Evolutionary conservation across 2,888 invertebrate genomes (phyloP), one percentile per base, ranked within the genome.

Genomic region (Drosophila anomalata): DNA sequence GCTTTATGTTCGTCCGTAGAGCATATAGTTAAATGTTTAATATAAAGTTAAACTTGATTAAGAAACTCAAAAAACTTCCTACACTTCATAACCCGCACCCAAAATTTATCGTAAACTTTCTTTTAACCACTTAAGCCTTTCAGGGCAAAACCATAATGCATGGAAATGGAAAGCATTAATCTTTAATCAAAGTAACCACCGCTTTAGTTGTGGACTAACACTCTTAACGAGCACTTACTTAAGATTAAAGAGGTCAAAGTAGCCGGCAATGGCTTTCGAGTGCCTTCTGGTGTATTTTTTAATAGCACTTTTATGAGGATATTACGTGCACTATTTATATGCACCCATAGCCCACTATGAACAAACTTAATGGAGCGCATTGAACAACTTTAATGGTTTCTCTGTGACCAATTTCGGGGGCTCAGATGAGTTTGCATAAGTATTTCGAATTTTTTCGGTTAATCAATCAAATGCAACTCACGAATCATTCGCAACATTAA

Each of bases 301-400:
- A 71, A 73, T 78, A 55, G 5, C 17, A 53, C 46, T 75, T 82
- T 87, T 74, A 82, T 75, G 67, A 22, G 41, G 50, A 42, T 66
- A 63, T 78, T 68, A 68, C 65, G 63, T 69, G 53, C 62, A 60
- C 60, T 61, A 36, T 61, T 42, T 61, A 46, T 59, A 47, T 62
- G 53, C 39, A 53, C 29, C 57, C 26, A 50, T 12, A 53, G 29
- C 59, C 20, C 46, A 11, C 22, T 12, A 69, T 68, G 50, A 55
- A 54, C 46, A 46, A 31, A 60, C 52, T 65, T 65, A 36, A 79
- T 62, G 57, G 41, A 44, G 33, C 61, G 55, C 29, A 71, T 2
- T 42, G 50, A 36, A 22, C 29, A 20, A 50, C 55, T 47, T 66
- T 65, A 24, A 65, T 63, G 22, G 12, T 22, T 54, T 24, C 6